Base-by-base conservation (phyloP, 2,888 invertebrate genomes). In the Drosophila merina region DNA sequence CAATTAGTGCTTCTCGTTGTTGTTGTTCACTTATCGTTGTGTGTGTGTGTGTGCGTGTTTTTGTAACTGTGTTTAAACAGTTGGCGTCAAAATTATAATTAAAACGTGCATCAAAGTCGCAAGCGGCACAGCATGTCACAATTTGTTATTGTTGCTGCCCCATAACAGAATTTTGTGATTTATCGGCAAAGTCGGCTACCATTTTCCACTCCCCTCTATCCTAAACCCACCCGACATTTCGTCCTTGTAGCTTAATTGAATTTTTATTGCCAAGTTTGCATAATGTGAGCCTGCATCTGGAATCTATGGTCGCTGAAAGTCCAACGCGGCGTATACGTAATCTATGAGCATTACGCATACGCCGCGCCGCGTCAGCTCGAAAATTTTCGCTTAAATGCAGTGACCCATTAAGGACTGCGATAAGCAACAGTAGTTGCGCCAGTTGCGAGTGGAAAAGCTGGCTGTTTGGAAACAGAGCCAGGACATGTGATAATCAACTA, bases 21-120 rank as follows among this genome's bases (percentile, higher is more conserved):
- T 68, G 56, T 68, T 68, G 51, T 64, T 63, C 69, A 75, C 68
- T 82, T 76, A 48, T 60, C 62, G 48, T 51, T 40, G 44, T 45
- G 7, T 48, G 28, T 28, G 49, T 44, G 57, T 56, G 66, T 58
- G 40, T 45, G 76, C 30, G 45, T 58, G 52, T 38, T 48, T 56
- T 44, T 42, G 54, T 57, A 54, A 26, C 63, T 71, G 70, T 88
- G 85, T 88, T 84, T 84, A 87, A 88, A 87, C 87, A 88, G 87
- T 84, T 88, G 83, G 88, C 88, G 87, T 86, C 87, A 85, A 88
- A 87, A 84, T 82, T 83, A 86, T 88, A 85, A 85, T 89, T 86
- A 88, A 88, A 85, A 88, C 86, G 88, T 88, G 88, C 89, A 85
- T 88, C 84, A 88, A 86, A 88, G 75, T 85, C 83, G 69, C 68